phyloP scores from a whole-genome alignment of 53 echinoderm and acorn worm genomes.

The Arbacia lixula region DNA sequence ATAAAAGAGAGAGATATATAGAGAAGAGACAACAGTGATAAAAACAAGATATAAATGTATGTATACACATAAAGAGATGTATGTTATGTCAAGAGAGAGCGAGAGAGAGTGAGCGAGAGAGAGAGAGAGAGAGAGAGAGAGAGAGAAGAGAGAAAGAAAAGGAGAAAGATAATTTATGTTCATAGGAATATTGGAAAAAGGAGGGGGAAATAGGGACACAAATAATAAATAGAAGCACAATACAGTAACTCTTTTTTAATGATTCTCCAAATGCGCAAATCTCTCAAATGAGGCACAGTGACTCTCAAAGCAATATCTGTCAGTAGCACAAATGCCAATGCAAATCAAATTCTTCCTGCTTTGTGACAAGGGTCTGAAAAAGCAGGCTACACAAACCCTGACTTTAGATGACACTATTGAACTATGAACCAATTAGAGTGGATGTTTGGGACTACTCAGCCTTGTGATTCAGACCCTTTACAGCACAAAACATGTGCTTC shows the following conservation, averaged over 20 bases:
- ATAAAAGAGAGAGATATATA: not conserved
- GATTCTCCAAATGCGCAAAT: no score
- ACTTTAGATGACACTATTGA: constrained; percentile 1
- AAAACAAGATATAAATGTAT: not conserved
- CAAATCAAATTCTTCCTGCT: no score
- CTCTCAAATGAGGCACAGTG: no score
- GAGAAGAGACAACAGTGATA: not conserved
- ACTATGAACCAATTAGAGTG: constrained; percentile 27
- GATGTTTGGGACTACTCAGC: not conserved
- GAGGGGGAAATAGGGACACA: no score
- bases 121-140: not conserved
- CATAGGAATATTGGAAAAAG: no score
- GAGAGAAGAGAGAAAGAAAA: not conserved
- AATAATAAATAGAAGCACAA: no score
- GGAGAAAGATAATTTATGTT: no score
- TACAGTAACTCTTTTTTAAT: no score
- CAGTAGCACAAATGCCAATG: no score
- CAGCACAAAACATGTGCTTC: no score
- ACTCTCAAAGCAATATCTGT: no score
- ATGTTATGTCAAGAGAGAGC: not conserved
- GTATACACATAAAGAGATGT: not conserved
- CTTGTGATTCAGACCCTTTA: constrained; percentile 1
- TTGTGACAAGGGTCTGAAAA: not conserved
- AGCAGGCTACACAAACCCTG: not conserved
- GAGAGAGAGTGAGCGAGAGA: not conserved